Conservation (phyloP, 2,888 invertebrate species). For the Ophraella communa region DNA sequence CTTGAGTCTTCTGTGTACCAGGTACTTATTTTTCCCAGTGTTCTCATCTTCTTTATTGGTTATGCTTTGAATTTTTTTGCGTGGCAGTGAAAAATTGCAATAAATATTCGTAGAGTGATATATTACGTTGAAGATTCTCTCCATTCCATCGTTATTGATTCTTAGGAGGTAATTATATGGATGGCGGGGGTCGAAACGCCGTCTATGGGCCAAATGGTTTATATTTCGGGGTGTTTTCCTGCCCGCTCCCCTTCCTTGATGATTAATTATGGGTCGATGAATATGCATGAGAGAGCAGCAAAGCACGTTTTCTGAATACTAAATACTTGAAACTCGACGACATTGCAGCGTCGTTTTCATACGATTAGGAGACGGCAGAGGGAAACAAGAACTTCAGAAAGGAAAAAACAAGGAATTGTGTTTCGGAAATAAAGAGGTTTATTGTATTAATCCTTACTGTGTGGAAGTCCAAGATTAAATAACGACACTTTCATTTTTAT, state of each 20-base stretch:
- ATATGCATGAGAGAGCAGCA: slow-evolving; percentile 57
- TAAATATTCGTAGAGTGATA: not conserved
- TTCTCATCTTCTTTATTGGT: no score
- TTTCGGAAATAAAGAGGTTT: not conserved
- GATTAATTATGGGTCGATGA: slow-evolving; percentile 59
- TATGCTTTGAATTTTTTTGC: no score
- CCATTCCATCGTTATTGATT: not conserved
- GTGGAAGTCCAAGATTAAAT: not conserved
- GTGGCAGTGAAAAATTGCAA: no score
- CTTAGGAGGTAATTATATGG: not conserved
- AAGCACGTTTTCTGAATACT: slow-evolving; percentile 56
- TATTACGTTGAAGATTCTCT: not conserved
- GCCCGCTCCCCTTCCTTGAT: slow-evolving; percentile 50
- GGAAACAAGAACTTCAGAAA: slow-evolving; percentile 39
- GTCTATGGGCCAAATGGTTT: slow-evolving; percentile 28
- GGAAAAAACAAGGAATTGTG: slow-evolving; percentile 32
- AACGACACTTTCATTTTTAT: no score
- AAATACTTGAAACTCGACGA: slow-evolving; percentile 52
- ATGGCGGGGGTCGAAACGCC: not conserved
- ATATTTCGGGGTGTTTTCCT: slow-evolving; percentile 40
- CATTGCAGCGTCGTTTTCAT: slow-evolving; percentile 43
- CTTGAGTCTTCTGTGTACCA: no score
- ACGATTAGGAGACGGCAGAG: slow-evolving; percentile 44
- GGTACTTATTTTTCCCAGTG: no score
- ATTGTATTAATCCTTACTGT: not conserved